These are phyloP conservation scores for Ictalurus furcatus DNA, from an alignment of 2,113 vertebrate species.

Conservation along the genomic window DNA sequence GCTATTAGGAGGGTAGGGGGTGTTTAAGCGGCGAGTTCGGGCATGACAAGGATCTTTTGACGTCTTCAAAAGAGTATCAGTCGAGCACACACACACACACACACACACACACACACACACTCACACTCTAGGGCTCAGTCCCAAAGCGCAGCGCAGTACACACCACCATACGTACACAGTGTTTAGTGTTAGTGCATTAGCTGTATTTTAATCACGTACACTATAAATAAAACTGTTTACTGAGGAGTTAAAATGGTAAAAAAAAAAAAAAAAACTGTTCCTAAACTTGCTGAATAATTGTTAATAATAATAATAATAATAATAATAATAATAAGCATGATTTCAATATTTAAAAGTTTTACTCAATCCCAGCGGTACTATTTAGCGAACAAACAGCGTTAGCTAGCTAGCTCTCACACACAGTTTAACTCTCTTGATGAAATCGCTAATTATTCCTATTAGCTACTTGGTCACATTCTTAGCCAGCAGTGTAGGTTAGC, in stretches of 20 bases:
- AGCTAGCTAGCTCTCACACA: neutral
- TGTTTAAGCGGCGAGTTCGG: neutral
- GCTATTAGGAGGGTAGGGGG: neutral
- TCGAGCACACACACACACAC: neutral
- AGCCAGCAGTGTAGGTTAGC: neutral
- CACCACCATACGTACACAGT: neutral
- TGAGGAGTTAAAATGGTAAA: neutral
- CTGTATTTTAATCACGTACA: neutral
- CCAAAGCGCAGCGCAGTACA: neutral
- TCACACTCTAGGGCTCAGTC: neutral
- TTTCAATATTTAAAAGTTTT: neutral
- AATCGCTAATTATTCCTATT: neutral
- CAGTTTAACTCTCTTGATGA: neutral
- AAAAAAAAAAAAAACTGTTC: neutral
- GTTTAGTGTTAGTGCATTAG: neutral
- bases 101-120: neutral
- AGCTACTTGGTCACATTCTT: neutral
- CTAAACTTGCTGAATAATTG: neutral
- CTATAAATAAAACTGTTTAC: neutral
- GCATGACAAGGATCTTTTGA: neutral
- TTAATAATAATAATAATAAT: too few species aligned
- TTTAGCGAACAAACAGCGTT: neutral
- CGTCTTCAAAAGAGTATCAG: slow-evolving; percentile 2
- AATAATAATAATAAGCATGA: neutral
- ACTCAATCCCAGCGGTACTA: neutral